A percentile compares a stretch with the other conserved stretches of the same genome.
Evolutionary conservation across 1,140 invertebrate species (phyloP).

Genomic region (Tetragonula clypearis): DNA sequence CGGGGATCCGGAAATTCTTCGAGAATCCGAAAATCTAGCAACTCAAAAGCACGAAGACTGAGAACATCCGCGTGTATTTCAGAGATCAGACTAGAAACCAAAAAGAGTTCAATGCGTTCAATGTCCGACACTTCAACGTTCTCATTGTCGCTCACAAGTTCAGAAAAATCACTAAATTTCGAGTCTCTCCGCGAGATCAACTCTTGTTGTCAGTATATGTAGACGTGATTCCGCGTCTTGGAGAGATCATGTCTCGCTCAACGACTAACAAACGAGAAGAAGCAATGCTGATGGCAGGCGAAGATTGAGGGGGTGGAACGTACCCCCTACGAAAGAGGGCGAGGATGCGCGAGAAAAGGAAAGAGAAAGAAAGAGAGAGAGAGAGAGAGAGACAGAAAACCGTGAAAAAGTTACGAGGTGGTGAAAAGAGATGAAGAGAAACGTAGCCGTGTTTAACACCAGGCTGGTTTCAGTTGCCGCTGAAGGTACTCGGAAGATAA

Average conservation of each 20-base stretch:
- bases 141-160: no score
- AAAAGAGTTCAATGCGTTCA: no score
- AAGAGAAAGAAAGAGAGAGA: no score
- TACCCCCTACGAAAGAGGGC: background rate
- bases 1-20: no score
- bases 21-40: no score
- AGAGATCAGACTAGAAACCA: no score
- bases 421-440: background rate
- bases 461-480: slow-evolving; percentile 23
- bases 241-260: background rate
- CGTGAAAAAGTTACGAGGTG: background rate
- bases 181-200: background rate
- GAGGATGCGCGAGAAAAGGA: background rate
- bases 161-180: background rate
- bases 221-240: background rate
- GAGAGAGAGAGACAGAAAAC: background rate
- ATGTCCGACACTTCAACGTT: no score
- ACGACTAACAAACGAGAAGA: background rate
- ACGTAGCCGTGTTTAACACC: slow-evolving; percentile 24
- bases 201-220: background rate
- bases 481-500: slow-evolving; percentile 49
- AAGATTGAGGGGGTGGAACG: background rate
- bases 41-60: no score
- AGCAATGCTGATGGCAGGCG: no score
- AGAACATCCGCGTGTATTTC: no score